Conservation (phyloP, 37 sponge, comb jelly and placozoan genomes). For the Petrosia ficiformis region DNA sequence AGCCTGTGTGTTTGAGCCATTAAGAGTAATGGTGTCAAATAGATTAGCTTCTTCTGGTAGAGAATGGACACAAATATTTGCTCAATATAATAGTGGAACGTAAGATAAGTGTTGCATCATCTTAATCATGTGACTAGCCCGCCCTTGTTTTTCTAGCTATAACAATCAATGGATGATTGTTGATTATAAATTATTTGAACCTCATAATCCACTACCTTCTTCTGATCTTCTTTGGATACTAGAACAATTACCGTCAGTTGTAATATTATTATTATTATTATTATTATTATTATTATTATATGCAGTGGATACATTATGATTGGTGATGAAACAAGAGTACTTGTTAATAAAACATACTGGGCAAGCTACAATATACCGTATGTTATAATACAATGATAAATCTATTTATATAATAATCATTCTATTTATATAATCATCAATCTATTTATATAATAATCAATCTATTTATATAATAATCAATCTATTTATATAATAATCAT, state of each 20-base stretch:
- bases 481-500: no score
- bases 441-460: background rate
- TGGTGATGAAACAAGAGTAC: slow-evolving; percentile 73
- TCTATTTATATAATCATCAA: no score
- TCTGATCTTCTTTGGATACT: slow-evolving; percentile 77
- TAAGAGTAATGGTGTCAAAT: slow-evolving; percentile 80
- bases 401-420: background rate
- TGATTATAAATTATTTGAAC: slow-evolving; percentile 85
- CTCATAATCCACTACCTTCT: slow-evolving; percentile 8
- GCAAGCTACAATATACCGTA: slow-evolving; percentile 95
- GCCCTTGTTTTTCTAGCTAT: no score
- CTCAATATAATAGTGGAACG: slow-evolving; percentile 89
- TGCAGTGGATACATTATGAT: slow-evolving; percentile 22
- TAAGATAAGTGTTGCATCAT: slow-evolving; percentile 20
- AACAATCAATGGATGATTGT: slow-evolving; percentile 98
- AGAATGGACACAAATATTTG: slow-evolving; percentile 73
- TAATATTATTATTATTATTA: background rate
- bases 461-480: no score
- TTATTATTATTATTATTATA: background rate
- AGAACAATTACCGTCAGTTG: slow-evolving; percentile 85
- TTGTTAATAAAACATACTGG: slow-evolving; percentile 81
- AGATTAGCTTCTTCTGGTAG: slow-evolving; percentile 68
- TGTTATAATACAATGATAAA: no score
- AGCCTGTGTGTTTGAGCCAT: slow-evolving; percentile 58
- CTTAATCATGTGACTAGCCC: no score